Base-by-base conservation (phyloP, 2,113 vertebrate genomes). In the Myrmecobius fasciatus region DNA sequence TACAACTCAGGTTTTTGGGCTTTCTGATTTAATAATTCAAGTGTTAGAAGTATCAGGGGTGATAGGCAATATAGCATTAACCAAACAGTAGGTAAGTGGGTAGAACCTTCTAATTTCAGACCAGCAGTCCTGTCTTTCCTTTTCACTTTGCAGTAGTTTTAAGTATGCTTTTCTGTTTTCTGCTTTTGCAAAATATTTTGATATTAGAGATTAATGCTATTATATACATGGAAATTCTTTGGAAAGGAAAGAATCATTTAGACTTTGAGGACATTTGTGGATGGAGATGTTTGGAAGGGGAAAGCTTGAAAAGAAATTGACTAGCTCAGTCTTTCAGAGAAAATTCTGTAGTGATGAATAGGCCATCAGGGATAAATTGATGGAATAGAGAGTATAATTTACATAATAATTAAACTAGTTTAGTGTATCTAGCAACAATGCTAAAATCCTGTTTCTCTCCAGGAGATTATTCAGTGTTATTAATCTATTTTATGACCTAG, bases 401-500 rank as follows among this genome's bases (percentile, higher is more conserved):
- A 96, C 97, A 91, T 96, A 95, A 97, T 98, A 97, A 95, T 97
- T 95, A 97, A 98, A 96, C 95, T 91, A 93, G 95, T 97, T 22
- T 92, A 92, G 91, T 97, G 96, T 95, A 95, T 97, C 97, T 95
- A 83, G 47, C 46, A 96, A 95, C 95, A 52, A 94, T 94, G 96
- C 94, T 25, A 94, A 96, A 97, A 96, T 94, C 97, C n/a, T 89
- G 54, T 93, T 75, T 96, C 91, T 97, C 96, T 96, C 52, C 5
- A 12, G 14, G 53, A 12, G 90, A 48, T 92, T 94, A 49, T 53
- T 95, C 91, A 25, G 75, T 25, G 91, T 94, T 97, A 88, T 97
- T 98, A 95, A 94, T 97, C 96, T 94, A 75, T 96, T 98, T 98
- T 97, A 98, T 97, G 96, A 95, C 95, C 96, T 96, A 93, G 46